Conservation (phyloP, 2,888 invertebrate species). For the Gandaritis pyraliata region DNA sequence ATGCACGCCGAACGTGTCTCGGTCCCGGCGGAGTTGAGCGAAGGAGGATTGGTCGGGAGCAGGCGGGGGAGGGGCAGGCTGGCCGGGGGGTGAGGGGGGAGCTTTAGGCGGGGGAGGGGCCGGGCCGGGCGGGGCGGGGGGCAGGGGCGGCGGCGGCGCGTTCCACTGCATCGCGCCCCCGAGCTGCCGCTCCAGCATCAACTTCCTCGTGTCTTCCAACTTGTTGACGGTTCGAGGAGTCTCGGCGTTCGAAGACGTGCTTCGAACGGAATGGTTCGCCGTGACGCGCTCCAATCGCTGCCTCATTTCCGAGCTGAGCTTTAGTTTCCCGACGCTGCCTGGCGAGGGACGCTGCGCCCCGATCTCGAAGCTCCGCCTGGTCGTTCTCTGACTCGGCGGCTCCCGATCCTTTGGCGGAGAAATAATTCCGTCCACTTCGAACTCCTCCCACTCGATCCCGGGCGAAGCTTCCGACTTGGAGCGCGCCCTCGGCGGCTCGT, state of each 20-base stretch:
- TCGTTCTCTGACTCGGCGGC: slow-evolving; percentile 72
- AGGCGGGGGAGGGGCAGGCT: slow-evolving; percentile 85
- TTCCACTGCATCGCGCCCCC: slow-evolving; percentile 87
- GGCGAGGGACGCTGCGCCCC: slow-evolving; percentile 92
- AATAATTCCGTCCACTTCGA: slow-evolving; percentile 87
- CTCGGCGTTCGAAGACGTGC: slow-evolving; percentile 88
- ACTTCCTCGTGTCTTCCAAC: slow-evolving; percentile 92
- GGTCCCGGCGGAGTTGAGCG: slow-evolving; percentile 87
- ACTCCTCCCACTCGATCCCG: slow-evolving; percentile 93
- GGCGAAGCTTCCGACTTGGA: slow-evolving; percentile 79
- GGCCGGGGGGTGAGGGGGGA: slow-evolving; percentile 85
- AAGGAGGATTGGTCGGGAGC: slow-evolving; percentile 85
- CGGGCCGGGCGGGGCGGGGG: slow-evolving; percentile 85
- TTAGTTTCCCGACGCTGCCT: slow-evolving; percentile 95
- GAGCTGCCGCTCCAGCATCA: slow-evolving; percentile 93
- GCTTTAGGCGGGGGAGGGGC: slow-evolving; percentile 87
- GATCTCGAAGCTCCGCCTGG: slow-evolving; percentile 89
- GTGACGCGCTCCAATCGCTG: slow-evolving; percentile 95
- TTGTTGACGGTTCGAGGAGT: slow-evolving; percentile 90
- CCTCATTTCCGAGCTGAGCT: slow-evolving; percentile 96
- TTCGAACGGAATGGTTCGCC: slow-evolving; percentile 93
- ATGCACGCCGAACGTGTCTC: slow-evolving; percentile 89
- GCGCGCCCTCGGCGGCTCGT: slow-evolving; percentile 70
- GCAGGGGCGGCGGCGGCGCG: slow-evolving; percentile 87
- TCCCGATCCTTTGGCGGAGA: slow-evolving; percentile 62